These are phyloP conservation scores for Campoletis raptor DNA, from an alignment of 2,888 invertebrate species.

Conservation along the genomic window DNA sequence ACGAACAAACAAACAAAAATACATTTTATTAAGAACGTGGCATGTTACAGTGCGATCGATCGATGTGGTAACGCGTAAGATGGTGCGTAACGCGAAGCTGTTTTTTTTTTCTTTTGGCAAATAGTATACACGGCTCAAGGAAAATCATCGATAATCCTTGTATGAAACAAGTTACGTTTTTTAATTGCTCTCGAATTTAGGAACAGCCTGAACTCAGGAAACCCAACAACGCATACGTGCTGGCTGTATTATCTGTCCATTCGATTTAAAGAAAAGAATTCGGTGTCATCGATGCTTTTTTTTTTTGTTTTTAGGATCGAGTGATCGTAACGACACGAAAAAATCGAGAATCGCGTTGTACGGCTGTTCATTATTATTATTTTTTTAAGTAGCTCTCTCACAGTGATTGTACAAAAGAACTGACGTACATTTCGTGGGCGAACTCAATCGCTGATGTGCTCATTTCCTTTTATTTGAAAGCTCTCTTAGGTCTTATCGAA, in stretches of 20 bases:
- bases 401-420: slow-evolving; percentile 52
- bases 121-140: slow-evolving; percentile 53
- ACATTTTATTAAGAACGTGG: slow-evolving; percentile 65
- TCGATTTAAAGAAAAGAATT: slow-evolving; percentile 23
- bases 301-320: neutral
- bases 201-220: slow-evolving; percentile 44
- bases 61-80: slow-evolving; percentile 49
- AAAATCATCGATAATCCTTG: slow-evolving; percentile 66
- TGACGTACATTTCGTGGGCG: slow-evolving; percentile 32
- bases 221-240: slow-evolving; percentile 26
- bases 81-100: slow-evolving; percentile 42
- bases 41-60: slow-evolving; percentile 65
- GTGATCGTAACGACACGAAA: neutral
- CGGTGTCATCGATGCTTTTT: slow-evolving; percentile 39
- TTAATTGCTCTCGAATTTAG: slow-evolving; percentile 35
- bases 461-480: slow-evolving; percentile 30
- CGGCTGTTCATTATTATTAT: slow-evolving; percentile 8
- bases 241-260: slow-evolving; percentile 26
- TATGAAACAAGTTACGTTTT: slow-evolving; percentile 60
- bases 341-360: slow-evolving; percentile 9
- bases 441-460: slow-evolving; percentile 36
- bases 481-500: slow-evolving; percentile 52
- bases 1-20: slow-evolving; percentile 40
- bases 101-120: slow-evolving; percentile 24
- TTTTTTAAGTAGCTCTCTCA: slow-evolving; percentile 40